Percentiles rank a stretch among this genome's conserved stretches.
phyloP scores from a whole-genome alignment of 1,140 invertebrate species.

The Drosophila willistoni region DNA sequence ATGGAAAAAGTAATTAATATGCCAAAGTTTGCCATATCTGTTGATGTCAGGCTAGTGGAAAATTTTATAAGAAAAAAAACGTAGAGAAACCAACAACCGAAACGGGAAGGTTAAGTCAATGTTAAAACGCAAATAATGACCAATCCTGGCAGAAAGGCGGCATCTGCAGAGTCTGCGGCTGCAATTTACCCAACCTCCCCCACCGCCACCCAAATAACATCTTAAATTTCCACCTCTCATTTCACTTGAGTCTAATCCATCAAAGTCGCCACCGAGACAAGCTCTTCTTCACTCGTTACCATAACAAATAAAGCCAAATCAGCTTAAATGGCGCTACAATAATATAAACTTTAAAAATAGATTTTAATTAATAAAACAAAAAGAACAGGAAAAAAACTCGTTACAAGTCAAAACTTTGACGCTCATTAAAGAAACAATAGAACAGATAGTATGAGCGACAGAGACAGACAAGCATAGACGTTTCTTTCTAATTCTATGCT shows the following conservation, averaged over 20 bases:
- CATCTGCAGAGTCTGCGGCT: neutral
- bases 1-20: slow-evolving; percentile 62
- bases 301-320: slow-evolving; percentile 37
- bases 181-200: neutral
- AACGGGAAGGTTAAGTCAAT: slow-evolving; percentile 60
- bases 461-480: neutral
- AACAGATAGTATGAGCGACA: slow-evolving; percentile 9
- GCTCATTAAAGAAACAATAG: slow-evolving; percentile 54
- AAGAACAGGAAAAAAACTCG: slow-evolving; percentile 50
- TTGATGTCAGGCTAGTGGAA: slow-evolving; percentile 40
- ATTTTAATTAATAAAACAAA: slow-evolving; percentile 57
- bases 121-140: slow-evolving; percentile 39
- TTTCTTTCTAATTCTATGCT: slow-evolving; percentile 21
- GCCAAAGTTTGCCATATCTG: slow-evolving; percentile 42
- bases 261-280: slow-evolving; percentile 14
- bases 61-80: slow-evolving; percentile 8
- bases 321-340: slow-evolving; percentile 46
- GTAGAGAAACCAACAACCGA: too few relatives aligned
- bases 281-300: slow-evolving; percentile 44
- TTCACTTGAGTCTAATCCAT: slow-evolving; percentile 32
- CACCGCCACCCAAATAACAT: neutral
- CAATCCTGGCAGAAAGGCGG: neutral
- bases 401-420: slow-evolving; percentile 51
- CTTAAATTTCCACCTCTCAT: slow-evolving; percentile 7
- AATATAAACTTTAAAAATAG: slow-evolving; percentile 15